Evolutionary conservation across 2,797 vertebrate genomes (phyloP).

Genomic region (Monodelphis domestica): DNA sequence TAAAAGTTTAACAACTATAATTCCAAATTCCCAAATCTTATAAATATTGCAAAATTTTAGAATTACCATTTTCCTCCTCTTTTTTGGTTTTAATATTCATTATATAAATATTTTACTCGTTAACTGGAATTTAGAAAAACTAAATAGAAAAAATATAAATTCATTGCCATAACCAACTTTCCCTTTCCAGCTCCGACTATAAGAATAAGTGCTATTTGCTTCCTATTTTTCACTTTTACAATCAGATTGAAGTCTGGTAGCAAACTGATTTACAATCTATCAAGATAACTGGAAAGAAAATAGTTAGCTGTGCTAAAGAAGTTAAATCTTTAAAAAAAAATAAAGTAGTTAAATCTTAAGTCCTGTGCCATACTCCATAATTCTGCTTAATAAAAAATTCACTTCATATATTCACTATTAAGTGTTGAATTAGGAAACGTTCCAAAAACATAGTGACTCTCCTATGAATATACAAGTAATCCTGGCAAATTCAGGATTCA

Average conservation of each 20-base stretch:
- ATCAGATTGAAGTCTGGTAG: conserved; percentile 49
- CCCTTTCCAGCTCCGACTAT: conserved; percentile 42
- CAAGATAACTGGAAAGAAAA: conserved; percentile 20
- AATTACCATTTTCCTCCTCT: background rate
- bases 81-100: background rate
- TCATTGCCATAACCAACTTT: conserved; percentile 47
- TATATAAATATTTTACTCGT: conserved; percentile 27
- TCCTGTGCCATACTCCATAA: conserved; percentile 10
- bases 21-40: conserved; percentile 40
- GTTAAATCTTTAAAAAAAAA: no score
- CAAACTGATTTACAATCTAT: conserved; percentile 18
- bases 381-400: background rate
- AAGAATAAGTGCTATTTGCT: conserved; percentile 54
- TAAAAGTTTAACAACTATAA: conserved; percentile 28
- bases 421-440: conserved; percentile 1
- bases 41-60: conserved; percentile 43
- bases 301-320: conserved; percentile 31
- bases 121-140: conserved; percentile 49
- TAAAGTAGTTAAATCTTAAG: background rate
- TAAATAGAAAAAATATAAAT: conserved; percentile 55
- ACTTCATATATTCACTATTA: conserved; percentile 38
- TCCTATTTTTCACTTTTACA: conserved; percentile 42
- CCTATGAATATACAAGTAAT: background rate
- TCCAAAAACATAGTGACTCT: background rate
- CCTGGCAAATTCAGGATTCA: background rate